Evolutionary conservation across 2,113 vertebrate genomes (phyloP).

Genomic region (Pan paniscus): DNA sequence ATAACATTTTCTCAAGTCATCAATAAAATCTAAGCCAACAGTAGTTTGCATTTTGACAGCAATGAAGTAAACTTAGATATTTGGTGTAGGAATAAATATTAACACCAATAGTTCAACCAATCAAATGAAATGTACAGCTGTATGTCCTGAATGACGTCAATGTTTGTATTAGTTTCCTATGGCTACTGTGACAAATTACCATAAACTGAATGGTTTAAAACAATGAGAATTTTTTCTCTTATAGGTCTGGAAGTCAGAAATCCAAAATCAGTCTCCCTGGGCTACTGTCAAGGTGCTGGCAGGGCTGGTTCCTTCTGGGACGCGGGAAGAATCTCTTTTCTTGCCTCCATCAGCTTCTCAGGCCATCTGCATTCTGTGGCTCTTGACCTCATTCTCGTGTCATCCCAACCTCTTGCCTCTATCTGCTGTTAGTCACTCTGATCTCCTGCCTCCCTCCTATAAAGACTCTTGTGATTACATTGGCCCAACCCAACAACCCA

Average conservation of each 20-base stretch:
- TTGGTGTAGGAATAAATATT: not conserved
- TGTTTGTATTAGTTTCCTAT: not conserved
- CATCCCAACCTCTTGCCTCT: not conserved
- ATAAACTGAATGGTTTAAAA: not conserved
- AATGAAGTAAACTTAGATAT: not conserved
- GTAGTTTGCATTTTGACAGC: not conserved
- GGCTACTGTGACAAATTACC: not conserved
- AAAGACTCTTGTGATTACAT: not conserved
- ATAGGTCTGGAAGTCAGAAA: not conserved
- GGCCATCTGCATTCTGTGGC: not conserved
- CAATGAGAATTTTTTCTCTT: not conserved
- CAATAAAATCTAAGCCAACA: not conserved
- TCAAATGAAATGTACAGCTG: not conserved
- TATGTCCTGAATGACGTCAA: not conserved
- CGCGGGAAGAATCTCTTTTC: not conserved
- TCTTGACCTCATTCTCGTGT: not conserved
- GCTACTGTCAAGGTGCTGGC: not conserved
- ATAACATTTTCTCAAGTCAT: not conserved
- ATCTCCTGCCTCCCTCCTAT: not conserved
- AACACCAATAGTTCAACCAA: not conserved
- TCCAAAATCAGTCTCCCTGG: not conserved
- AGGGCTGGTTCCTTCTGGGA: not conserved
- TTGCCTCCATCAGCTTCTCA: not conserved
- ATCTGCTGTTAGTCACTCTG: not conserved
- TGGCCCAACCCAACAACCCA: not conserved